Evolutionary conservation across 2,797 vertebrate species (phyloP).

Genomic region (Nyctibius grandis): DNA sequence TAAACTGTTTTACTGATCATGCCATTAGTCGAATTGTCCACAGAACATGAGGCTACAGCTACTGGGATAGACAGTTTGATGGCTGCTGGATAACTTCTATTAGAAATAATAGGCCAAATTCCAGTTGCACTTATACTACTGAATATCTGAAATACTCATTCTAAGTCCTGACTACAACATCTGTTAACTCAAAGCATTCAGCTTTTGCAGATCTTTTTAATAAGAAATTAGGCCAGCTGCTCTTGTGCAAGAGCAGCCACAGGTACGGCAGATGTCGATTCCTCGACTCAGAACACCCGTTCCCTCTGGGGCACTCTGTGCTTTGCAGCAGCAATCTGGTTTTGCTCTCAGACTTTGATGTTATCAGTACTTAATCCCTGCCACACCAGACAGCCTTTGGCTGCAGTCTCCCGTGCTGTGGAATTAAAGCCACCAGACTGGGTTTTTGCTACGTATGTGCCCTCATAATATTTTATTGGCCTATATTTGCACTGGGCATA

Average conservation of each 20-base stretch:
- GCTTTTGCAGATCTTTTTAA: not conserved
- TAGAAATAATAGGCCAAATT: not conserved
- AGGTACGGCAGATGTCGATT: not conserved
- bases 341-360: constrained; percentile 34
- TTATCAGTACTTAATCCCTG: constrained; percentile 48
- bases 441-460: not conserved
- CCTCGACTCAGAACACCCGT: not conserved
- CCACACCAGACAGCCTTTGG: constrained; percentile 33
- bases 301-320: not conserved
- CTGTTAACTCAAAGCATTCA: not conserved
- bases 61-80: not conserved
- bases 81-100: not conserved
- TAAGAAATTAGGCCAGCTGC: not conserved
- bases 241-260: not conserved
- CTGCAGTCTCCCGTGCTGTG: not conserved
- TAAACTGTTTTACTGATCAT: not conserved
- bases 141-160: not conserved
- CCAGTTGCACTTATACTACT: not conserved
- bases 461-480: constrained; percentile 18
- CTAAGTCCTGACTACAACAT: not conserved
- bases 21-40: not conserved
- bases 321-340: constrained; percentile 24
- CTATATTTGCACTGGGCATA: not conserved
- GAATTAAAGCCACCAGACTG: constrained; percentile 42
- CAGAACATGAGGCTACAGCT: not conserved